Evolutionary conservation across 2,888 invertebrate genomes (phyloP), one percentile per base, ranked within the genome.

Genomic region (Tenthredo distinguenda): DNA sequence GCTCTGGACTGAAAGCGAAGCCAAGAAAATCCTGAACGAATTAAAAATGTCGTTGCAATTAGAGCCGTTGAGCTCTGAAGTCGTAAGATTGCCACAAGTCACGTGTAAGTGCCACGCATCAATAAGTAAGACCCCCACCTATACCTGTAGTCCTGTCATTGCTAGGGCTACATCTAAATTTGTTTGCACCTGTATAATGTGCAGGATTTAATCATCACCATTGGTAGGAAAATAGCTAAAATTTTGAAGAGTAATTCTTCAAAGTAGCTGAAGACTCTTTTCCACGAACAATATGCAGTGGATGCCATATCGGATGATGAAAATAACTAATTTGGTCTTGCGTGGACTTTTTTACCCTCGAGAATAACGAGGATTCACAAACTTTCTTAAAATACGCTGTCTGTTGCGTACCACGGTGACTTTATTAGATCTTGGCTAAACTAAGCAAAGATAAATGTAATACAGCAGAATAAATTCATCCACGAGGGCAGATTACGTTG

Each of bases 61-160:
- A 50, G 58, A 81, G 81, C 81, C 62, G 40, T 62, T 37, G 37
- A 62, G 81, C 62, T 37, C 37, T 62, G 58, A 62, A 62, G 58
- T 81, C 62, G 50, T 81, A 62, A 58, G 81, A 81, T 81, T 62
- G 81, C 37, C 62, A 3, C n/a, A 21, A 81, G 81, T 58, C 81
- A 81, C 81, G 81, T 81, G 81, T 21, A 81, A 31, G 21, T 81
- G 58, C 10, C 81, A 81, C 81, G 81, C 81, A 62, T 58, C 50
- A 37, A 81, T 62, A 50, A 55, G 18, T 62, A 50, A 55, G 43
- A 34, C 5, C 34, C 68, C 68, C 34, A 34, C 26, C 34, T 34
- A 68, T 31, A 34, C 68, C 34, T 26, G 65, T 85, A 77, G 71
- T 26, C n/a, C n/a, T 65, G 26, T n/a, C 26, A 62, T 82, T 84